Percentiles rank a stretch among this genome's conserved stretches.
Conservation (phyloP, 2,797 vertebrate genomes). For the Myioborus melanocephalus region DNA sequence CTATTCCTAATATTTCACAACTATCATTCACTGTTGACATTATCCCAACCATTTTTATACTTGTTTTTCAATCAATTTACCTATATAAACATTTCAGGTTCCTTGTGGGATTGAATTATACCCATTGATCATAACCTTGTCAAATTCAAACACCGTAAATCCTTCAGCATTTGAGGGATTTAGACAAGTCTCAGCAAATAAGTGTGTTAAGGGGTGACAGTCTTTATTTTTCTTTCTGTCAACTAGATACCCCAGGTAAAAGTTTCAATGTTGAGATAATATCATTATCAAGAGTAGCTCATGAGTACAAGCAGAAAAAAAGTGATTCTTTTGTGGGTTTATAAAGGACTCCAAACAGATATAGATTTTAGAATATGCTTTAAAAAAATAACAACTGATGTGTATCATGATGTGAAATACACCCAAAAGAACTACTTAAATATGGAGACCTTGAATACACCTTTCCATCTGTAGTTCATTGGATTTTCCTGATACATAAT, state of each 20-base stretch:
- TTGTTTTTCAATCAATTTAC: background rate
- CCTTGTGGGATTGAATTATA: background rate
- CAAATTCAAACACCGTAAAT: background rate
- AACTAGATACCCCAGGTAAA: background rate
- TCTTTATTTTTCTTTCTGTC: background rate
- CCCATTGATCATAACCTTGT: background rate
- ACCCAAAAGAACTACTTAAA: background rate
- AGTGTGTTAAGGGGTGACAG: background rate
- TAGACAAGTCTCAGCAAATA: background rate
- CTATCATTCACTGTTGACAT: background rate
- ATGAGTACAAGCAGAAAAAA: background rate
- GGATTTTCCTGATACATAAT: background rate
- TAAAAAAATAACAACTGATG: background rate
- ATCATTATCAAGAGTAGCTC: background rate
- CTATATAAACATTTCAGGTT: background rate
- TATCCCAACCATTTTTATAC: background rate
- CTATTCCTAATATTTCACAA: background rate
- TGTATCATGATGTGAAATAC: background rate
- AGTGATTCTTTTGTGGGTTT: background rate
- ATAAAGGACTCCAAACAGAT: background rate
- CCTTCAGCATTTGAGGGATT: background rate
- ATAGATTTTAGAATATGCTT: background rate
- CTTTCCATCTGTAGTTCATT: background rate
- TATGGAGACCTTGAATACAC: background rate
- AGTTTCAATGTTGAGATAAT: background rate